Conservation (phyloP, 1,140 invertebrate genomes). For the Microplitis mediator region DNA sequence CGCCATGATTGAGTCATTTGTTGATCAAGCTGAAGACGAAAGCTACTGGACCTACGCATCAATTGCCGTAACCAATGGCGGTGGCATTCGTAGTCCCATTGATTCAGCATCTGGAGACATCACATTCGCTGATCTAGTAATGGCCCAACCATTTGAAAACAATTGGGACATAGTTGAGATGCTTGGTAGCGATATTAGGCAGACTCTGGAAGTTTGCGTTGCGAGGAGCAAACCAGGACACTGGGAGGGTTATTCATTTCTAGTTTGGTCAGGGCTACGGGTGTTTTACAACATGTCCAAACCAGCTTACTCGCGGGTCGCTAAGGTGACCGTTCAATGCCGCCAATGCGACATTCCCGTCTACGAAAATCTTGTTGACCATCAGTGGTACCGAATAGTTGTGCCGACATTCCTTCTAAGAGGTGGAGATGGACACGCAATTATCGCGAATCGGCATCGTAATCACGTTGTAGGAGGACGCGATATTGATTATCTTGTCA, state of each 20-base stretch:
- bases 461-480: slow-evolving; percentile 38
- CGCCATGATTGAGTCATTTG: slow-evolving; percentile 67
- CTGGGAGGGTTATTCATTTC: slow-evolving; percentile 28
- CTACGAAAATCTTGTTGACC: slow-evolving; percentile 63
- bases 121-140: slow-evolving; percentile 70
- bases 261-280: slow-evolving; percentile 54
- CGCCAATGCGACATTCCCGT: slow-evolving; percentile 69
- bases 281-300: slow-evolving; percentile 59
- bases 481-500: slow-evolving; percentile 35
- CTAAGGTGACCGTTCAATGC: slow-evolving; percentile 58
- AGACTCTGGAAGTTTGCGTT: slow-evolving; percentile 38
- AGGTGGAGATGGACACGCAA: slow-evolving; percentile 70
- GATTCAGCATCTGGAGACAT: slow-evolving; percentile 64
- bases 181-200: slow-evolving; percentile 65
- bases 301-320: slow-evolving; percentile 19
- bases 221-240: slow-evolving; percentile 10
- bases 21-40: slow-evolving; percentile 45
- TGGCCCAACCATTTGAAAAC: slow-evolving; percentile 75
- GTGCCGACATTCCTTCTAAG: slow-evolving; percentile 68
- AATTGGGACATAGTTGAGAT: slow-evolving; percentile 71
- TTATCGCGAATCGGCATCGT: slow-evolving; percentile 35
- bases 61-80: slow-evolving; percentile 73
- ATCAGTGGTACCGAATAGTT: slow-evolving; percentile 68
- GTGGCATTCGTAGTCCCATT: slow-evolving; percentile 71
- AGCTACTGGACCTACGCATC: slow-evolving; percentile 71